Evolutionary conservation across 2,113 vertebrate genomes (phyloP).

Genomic region (Natator depressus): DNA sequence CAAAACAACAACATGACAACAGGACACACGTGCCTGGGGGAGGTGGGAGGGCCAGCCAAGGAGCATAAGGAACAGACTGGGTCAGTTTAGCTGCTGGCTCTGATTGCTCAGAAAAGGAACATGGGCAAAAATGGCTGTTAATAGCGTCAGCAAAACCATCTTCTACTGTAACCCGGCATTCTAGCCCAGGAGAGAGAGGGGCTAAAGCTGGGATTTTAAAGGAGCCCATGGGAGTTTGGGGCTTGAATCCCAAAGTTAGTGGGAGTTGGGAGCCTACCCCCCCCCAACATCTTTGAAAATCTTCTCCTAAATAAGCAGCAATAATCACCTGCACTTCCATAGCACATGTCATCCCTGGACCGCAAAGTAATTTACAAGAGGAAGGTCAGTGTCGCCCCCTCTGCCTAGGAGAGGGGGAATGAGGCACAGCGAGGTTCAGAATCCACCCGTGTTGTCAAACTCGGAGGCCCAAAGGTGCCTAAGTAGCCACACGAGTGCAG

Average conservation of each 20-base stretch:
- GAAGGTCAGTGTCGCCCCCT: accelerated
- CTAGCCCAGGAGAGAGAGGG: conserved; percentile 20
- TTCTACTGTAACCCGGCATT: conserved; percentile 8
- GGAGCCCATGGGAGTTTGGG: conserved; percentile 2
- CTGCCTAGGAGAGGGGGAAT: not conserved
- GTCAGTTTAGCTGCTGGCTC: conserved; percentile 8
- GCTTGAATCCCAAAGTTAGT: conserved; percentile 20
- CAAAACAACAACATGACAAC: not conserved
- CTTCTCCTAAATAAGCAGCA: not conserved
- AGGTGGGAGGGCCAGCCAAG: not conserved
- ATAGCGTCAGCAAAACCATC: not conserved
- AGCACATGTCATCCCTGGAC: not conserved
- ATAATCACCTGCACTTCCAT: conserved; percentile 17
- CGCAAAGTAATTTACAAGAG: not conserved
- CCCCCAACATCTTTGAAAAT: not conserved
- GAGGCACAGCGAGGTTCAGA: accelerated
- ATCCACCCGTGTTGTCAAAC: not conserved
- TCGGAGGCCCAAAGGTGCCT: not conserved
- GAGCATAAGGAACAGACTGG: not conserved
- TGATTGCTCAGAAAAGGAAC: not conserved
- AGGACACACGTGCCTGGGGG: not conserved
- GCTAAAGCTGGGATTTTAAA: conserved; percentile 17
- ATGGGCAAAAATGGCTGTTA: conserved; percentile 37
- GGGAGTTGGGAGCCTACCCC: conserved; percentile 4
- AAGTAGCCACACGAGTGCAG: not conserved